A percentile compares a stretch with the other conserved stretches of the same genome.
phyloP scores from a whole-genome alignment of 2,888 invertebrate genomes.

The Tromatobia lineatoria region DNA sequence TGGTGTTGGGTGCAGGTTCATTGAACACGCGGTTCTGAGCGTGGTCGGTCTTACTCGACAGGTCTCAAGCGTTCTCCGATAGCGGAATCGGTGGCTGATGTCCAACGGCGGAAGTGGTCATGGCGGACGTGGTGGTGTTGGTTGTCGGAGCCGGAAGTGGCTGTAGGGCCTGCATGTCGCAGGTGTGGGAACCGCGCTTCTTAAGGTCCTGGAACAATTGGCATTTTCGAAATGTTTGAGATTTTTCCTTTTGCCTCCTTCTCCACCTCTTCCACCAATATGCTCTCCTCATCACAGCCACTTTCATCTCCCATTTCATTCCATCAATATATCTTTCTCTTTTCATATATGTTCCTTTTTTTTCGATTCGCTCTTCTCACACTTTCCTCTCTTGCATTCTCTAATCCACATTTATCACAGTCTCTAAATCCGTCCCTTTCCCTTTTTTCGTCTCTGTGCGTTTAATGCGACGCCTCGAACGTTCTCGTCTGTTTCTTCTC shows the following conservation, averaged over 20 bases:
- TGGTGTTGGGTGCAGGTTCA: slow-evolving; percentile 73
- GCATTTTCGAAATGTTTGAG: slow-evolving; percentile 80
- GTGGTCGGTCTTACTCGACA: slow-evolving; percentile 66
- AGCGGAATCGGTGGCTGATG: slow-evolving; percentile 79
- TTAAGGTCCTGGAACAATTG: slow-evolving; percentile 85
- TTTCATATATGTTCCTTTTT: slow-evolving; percentile 23
- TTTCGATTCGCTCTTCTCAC: slow-evolving; percentile 48
- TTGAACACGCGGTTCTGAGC: slow-evolving; percentile 39
- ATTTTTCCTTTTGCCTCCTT: slow-evolving; percentile 65
- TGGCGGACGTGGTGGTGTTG: slow-evolving; percentile 80
- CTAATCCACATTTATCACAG: slow-evolving; percentile 42
- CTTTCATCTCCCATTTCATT: slow-evolving; percentile 44
- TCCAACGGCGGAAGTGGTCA: slow-evolving; percentile 82
- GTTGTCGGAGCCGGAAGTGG: slow-evolving; percentile 83
- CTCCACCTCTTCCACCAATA: slow-evolving; percentile 15
- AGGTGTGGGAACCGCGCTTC: slow-evolving; percentile 85
- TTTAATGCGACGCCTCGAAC: not conserved
- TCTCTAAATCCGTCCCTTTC: slow-evolving; percentile 36
- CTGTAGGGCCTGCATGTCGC: slow-evolving; percentile 85
- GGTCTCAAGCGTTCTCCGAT: slow-evolving; percentile 84
- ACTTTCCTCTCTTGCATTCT: slow-evolving; percentile 48
- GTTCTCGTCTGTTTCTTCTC: slow-evolving; percentile 16
- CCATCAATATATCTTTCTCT: slow-evolving; percentile 36
- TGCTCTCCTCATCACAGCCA: slow-evolving; percentile 37
- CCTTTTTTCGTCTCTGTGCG: slow-evolving; percentile 21